These are phyloP conservation scores for Scortum barcoo DNA, from an alignment of 2,113 vertebrate genomes.

Conservation along the genomic window DNA sequence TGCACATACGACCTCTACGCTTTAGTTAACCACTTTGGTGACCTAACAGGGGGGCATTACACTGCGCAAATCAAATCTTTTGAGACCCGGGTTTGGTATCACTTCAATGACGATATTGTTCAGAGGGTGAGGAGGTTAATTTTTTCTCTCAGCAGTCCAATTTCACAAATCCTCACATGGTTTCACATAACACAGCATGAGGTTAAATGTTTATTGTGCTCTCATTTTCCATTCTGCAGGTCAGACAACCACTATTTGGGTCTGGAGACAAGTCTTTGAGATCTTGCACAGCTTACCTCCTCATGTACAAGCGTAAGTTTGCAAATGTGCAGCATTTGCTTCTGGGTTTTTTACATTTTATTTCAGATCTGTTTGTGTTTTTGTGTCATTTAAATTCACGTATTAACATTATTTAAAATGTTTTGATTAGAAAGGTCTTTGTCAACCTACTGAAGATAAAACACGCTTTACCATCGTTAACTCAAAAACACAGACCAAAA, in stretches of 20 bases:
- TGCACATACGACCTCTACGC: conserved; percentile 78
- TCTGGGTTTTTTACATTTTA: neutral
- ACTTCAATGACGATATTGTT: conserved; percentile 74
- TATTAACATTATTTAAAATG: neutral
- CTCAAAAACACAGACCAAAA: neutral
- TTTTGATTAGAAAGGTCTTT: neutral
- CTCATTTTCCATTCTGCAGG: conserved; percentile 33
- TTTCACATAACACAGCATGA: neutral
- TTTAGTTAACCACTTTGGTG: conserved; percentile 74
- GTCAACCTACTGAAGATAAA: neutral
- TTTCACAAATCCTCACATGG: neutral
- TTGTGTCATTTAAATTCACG: neutral
- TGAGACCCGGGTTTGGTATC: conserved; percentile 75
- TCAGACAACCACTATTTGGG: neutral
- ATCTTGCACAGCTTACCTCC: conserved; percentile 63
- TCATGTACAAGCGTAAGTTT: conserved; percentile 71
- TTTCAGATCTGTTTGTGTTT: neutral
- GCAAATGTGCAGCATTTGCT: neutral
- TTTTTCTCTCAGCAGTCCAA: neutral
- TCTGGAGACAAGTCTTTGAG: neutral
- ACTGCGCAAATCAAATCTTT: conserved; percentile 73
- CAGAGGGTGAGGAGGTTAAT: conserved; percentile 34
- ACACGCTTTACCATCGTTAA: neutral
- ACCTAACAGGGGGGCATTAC: conserved; percentile 78
- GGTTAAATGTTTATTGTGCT: fast-evolving